A percentile compares a stretch with the other conserved stretches of the same genome.
These are phyloP conservation scores for Sphyrna mokarran DNA, from an alignment of 2,113 vertebrate genomes.

Conservation along the genomic window DNA sequence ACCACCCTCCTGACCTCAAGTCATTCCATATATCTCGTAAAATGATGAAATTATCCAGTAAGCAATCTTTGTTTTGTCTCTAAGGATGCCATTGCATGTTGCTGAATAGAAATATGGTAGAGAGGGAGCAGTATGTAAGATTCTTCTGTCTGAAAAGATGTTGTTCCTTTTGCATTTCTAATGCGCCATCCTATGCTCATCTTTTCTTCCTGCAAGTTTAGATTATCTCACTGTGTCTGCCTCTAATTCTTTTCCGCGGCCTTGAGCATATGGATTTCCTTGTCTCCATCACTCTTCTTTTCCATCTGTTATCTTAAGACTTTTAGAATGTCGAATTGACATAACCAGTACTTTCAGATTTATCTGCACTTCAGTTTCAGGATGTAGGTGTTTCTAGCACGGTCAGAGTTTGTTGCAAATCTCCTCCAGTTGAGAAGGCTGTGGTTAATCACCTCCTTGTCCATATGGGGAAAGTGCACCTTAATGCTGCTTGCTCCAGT, in stretches of 20 bases:
- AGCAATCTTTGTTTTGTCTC: conserved; percentile 43
- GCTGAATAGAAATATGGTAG: background rate
- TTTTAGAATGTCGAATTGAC: background rate
- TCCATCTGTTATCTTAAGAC: background rate
- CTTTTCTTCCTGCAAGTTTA: background rate
- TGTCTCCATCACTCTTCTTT: background rate
- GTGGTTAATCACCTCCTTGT: background rate
- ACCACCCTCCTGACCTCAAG: background rate
- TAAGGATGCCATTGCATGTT: conserved; percentile 35
- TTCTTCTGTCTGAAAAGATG: background rate
- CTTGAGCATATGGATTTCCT: background rate
- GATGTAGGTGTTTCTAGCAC: background rate
- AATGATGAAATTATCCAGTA: conserved; percentile 38
- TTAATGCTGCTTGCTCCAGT: background rate
- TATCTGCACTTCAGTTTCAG: background rate
- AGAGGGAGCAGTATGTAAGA: conserved; percentile 39
- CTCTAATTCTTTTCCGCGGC: background rate
- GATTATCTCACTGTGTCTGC: background rate
- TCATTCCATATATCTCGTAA: conserved; percentile 28
- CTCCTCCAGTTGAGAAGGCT: background rate
- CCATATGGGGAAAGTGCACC: background rate
- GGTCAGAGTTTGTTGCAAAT: background rate
- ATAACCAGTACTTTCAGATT: background rate
- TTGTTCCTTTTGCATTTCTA: conserved; percentile 42
- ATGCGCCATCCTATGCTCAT: conserved; percentile 38